A percentile compares a stretch with the other conserved stretches of the same genome.
These are phyloP conservation scores for Brachionus asplanchnoidis DNA, from an alignment of 1,140 invertebrate genomes.

Conservation along the genomic window DNA sequence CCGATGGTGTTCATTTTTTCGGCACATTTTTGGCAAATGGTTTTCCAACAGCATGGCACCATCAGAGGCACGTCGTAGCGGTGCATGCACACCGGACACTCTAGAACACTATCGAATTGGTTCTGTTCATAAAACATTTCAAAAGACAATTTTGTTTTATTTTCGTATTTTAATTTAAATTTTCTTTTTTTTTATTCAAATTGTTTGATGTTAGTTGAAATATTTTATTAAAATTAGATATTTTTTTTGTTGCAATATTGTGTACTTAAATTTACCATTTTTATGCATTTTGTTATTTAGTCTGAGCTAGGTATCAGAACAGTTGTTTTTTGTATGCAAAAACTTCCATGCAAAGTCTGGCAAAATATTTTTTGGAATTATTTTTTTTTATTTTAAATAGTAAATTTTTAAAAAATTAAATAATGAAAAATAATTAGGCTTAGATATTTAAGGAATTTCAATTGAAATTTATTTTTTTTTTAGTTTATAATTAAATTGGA, in stretches of 20 bases:
- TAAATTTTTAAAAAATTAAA: too few relatives aligned
- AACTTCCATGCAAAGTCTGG: too few relatives aligned
- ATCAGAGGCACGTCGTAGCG: not conserved
- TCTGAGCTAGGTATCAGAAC: too few relatives aligned
- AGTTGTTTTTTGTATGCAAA: too few relatives aligned
- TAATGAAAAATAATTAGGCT: too few relatives aligned
- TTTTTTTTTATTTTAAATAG: too few relatives aligned
- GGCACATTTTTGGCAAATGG: slow-evolving; percentile 20
- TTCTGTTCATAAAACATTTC: slow-evolving; percentile 31
- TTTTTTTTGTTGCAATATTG: not conserved
- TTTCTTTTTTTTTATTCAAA: not conserved
- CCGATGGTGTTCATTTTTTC: not conserved
- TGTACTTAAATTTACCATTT: too few relatives aligned
- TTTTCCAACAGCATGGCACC: slow-evolving; percentile 19
- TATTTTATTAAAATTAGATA: slow-evolving; percentile 13
- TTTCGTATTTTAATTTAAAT: not conserved
- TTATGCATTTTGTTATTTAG: too few relatives aligned
- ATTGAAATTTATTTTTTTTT: too few relatives aligned
- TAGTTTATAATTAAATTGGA: too few relatives aligned
- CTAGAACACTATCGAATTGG: slow-evolving; percentile 11
- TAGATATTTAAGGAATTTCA: too few relatives aligned
- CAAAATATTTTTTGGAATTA: too few relatives aligned
- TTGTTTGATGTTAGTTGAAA: slow-evolving; percentile 14
- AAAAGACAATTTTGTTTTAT: not conserved
- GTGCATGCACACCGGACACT: not conserved